These are phyloP conservation scores for Pongo abelii DNA, from an alignment of 2,113 vertebrate genomes.

Conservation along the genomic window DNA sequence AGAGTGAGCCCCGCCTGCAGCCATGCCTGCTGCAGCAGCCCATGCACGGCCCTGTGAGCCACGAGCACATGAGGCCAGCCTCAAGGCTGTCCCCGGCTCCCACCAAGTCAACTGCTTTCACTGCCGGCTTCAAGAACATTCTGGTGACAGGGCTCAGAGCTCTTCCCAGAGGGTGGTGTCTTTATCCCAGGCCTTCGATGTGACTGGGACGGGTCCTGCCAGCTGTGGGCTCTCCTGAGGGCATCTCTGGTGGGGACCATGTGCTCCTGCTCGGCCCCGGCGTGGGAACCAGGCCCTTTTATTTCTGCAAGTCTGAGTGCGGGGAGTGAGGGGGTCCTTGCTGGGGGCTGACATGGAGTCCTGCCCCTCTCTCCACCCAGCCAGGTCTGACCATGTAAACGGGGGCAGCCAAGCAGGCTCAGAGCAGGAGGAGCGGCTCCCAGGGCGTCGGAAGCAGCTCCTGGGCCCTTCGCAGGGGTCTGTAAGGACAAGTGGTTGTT, in stretches of 20 bases:
- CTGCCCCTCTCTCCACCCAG: rapidly evolving
- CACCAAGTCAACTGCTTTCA: no score
- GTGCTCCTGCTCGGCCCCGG: rapidly evolving
- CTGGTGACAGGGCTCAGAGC: rapidly evolving
- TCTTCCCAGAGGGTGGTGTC: background rate
- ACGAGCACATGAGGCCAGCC: rapidly evolving
- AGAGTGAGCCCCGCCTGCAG: background rate
- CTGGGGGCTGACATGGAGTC: rapidly evolving
- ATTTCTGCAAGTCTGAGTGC: rapidly evolving
- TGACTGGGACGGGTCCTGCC: rapidly evolving
- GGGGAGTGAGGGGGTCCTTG: rapidly evolving
- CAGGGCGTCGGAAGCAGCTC: rapidly evolving
- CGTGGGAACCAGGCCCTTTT: rapidly evolving
- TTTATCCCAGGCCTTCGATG: rapidly evolving
- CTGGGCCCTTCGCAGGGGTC: rapidly evolving
- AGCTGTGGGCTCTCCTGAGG: no score
- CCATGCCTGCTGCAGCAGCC: background rate
- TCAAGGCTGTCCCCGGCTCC: rapidly evolving
- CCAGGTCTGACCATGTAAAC: no score
- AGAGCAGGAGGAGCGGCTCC: background rate
- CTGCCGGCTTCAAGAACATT: background rate
- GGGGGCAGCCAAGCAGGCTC: rapidly evolving
- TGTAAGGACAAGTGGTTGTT: no score
- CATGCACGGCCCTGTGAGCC: rapidly evolving
- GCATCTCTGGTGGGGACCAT: rapidly evolving